Percentiles rank a stretch among this genome's conserved stretches.
These are phyloP conservation scores for Drosophila ustulata DNA, from an alignment of 2,888 invertebrate species.

Conservation along the genomic window DNA sequence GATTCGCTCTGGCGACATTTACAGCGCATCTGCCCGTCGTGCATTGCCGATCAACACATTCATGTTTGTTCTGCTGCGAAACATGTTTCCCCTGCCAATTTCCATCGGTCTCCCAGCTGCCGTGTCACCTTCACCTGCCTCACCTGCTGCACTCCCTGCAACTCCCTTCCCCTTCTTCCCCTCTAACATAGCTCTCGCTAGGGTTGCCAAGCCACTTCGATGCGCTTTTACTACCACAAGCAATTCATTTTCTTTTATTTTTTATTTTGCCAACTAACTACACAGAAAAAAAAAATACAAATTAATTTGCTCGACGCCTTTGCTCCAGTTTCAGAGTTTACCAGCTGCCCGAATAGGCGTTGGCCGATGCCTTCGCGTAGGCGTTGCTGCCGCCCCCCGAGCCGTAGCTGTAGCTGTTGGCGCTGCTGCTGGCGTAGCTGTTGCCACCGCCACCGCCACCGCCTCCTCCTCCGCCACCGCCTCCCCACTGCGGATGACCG, in stretches of 20 bases:
- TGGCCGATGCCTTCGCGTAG: slow-evolving; percentile 68
- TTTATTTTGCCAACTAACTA: not conserved
- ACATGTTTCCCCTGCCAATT: slow-evolving; percentile 33
- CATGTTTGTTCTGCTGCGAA: slow-evolving; percentile 11
- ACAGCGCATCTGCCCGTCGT: not conserved
- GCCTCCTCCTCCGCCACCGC: slow-evolving; percentile 19
- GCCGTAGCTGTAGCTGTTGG: slow-evolving; percentile 61
- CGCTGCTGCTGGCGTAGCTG: slow-evolving; percentile 65
- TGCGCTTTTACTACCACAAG: not conserved
- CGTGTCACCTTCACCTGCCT: no score
- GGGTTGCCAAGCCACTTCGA: slow-evolving; percentile 11
- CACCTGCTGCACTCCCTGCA: not conserved
- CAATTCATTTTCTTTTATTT: slow-evolving; percentile 1
- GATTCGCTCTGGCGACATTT: not conserved
- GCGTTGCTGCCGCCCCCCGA: slow-evolving; percentile 47
- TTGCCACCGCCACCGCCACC: slow-evolving; percentile 40
- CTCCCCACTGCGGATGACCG: slow-evolving; percentile 33
- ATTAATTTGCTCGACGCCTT: not conserved
- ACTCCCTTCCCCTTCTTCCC: not conserved
- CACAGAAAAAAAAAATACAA: not conserved
- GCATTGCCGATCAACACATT: not conserved
- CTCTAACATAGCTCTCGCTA: not conserved
- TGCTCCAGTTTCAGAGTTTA: slow-evolving; percentile 11
- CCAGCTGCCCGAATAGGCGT: slow-evolving; percentile 60
- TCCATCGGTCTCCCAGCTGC: not conserved